Conservation (phyloP, 2,888 invertebrate species). For the Chymomyza fuscimana region DNA sequence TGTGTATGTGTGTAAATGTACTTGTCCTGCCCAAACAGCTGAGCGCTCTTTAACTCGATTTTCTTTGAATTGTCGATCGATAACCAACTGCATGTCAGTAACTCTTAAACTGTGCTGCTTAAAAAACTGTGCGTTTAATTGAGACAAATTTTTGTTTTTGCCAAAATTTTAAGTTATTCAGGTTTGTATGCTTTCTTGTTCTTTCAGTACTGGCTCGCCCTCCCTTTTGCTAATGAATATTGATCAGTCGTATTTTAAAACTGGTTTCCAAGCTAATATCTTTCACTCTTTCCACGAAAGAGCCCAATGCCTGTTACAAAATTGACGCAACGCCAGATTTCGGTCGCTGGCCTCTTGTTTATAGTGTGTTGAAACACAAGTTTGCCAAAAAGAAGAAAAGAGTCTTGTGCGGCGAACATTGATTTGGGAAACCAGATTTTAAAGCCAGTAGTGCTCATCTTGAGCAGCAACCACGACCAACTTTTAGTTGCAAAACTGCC, state of each 20-base stretch:
- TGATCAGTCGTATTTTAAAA: conserved; percentile 51
- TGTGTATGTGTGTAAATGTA: neutral
- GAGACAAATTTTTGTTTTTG: conserved; percentile 27
- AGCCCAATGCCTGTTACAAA: conserved; percentile 49
- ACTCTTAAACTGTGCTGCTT: conserved; percentile 38
- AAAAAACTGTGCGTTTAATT: conserved; percentile 43
- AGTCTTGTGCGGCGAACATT: conserved; percentile 10
- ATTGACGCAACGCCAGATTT: conserved; percentile 63
- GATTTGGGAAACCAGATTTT: conserved; percentile 10
- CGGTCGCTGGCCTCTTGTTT: conserved; percentile 66
- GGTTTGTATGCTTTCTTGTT: conserved; percentile 51
- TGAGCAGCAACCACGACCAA: neutral
- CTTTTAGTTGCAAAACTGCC: conserved; percentile 54
- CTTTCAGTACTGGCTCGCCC: conserved; percentile 3
- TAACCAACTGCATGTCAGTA: conserved; percentile 36
- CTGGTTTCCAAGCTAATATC: conserved; percentile 61
- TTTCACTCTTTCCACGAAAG: conserved; percentile 70
- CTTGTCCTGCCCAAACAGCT: neutral
- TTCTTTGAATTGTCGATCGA: conserved; percentile 35
- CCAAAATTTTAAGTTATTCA: conserved; percentile 33
- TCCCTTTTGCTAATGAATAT: conserved; percentile 51
- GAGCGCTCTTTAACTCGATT: neutral
- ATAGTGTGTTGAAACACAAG: conserved; percentile 41
- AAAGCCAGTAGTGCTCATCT: conserved; percentile 1
- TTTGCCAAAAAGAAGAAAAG: conserved; percentile 53